phyloP scores from a whole-genome alignment of 2,797 vertebrate species.

The Pteronotus mesoamericanus region DNA sequence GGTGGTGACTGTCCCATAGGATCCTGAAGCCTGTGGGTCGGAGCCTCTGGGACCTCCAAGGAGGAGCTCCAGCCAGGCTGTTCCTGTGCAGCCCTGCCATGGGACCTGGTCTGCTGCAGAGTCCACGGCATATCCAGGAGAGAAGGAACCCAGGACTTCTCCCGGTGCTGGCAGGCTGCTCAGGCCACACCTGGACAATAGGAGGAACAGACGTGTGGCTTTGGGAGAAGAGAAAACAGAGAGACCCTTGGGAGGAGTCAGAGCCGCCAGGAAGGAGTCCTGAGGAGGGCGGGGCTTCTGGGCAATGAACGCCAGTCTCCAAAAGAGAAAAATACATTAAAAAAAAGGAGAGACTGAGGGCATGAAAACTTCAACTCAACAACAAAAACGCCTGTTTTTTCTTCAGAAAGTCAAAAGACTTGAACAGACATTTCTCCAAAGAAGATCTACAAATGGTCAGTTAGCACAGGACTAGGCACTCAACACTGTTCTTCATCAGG shows the following conservation, averaged over 20 bases:
- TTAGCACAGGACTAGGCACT: not conserved
- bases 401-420: not conserved
- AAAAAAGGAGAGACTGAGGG: not conserved
- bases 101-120: not conserved
- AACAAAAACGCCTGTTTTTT: not conserved
- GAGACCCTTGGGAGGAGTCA: not conserved
- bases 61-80: not conserved
- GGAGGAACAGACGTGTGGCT: not conserved
- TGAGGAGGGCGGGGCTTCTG: not conserved
- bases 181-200: not conserved
- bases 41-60: not conserved
- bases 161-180: not conserved
- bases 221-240: not conserved
- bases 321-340: not conserved
- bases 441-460: not conserved
- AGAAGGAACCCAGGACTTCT: not conserved
- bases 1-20: not conserved
- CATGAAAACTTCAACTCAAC: not conserved
- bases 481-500: not conserved
- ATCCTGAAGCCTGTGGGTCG: fast-evolving
- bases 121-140: not conserved
- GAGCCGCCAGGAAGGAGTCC: not conserved
- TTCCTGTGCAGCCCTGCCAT: not conserved
- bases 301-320: not conserved
- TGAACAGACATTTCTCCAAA: not conserved